Percentiles rank a stretch among this genome's conserved stretches.
phyloP scores from a whole-genome alignment of 2,888 invertebrate species.

The Caenorhabditis becei region DNA sequence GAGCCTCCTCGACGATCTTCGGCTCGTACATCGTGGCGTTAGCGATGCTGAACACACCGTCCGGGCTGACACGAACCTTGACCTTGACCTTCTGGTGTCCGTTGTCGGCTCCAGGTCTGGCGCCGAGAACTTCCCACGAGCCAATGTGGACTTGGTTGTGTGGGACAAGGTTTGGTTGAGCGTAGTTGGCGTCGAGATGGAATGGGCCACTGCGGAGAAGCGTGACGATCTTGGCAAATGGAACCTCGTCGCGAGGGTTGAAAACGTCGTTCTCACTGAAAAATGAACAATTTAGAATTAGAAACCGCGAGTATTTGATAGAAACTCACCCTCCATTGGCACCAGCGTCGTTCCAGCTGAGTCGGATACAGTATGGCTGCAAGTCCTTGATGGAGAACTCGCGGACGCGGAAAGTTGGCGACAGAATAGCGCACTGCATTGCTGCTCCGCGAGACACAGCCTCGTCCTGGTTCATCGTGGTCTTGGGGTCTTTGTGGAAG shows the following conservation, averaged over 20 bases:
- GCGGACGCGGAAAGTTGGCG: slow-evolving; percentile 95
- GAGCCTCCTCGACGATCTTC: slow-evolving; percentile 72
- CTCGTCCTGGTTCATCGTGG: slow-evolving; percentile 96
- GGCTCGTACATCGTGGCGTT: slow-evolving; percentile 87
- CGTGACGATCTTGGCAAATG: slow-evolving; percentile 94
- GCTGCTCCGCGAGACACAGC: slow-evolving; percentile 88
- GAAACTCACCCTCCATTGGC: slow-evolving; percentile 85
- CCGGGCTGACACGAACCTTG: slow-evolving; percentile 92
- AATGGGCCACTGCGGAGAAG: slow-evolving; percentile 94
- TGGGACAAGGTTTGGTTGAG: slow-evolving; percentile 85
- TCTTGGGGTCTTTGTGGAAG: slow-evolving; percentile 89
- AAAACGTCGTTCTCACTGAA: slow-evolving; percentile 41
- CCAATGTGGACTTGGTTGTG: slow-evolving; percentile 86
- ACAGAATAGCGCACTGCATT: slow-evolving; percentile 92
- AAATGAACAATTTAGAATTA: slow-evolving; percentile 20
- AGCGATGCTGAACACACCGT: slow-evolving; percentile 92
- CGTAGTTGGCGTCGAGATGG: slow-evolving; percentile 90
- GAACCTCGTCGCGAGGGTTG: slow-evolving; percentile 88
- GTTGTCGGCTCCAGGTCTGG: slow-evolving; percentile 91
- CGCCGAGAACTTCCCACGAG: slow-evolving; percentile 82
- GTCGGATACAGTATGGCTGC: slow-evolving; percentile 89
- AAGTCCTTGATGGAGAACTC: slow-evolving; percentile 96
- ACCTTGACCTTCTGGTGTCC: slow-evolving; percentile 92
- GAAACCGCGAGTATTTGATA: background rate
- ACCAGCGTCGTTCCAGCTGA: slow-evolving; percentile 83